These are phyloP conservation scores for Himalopsyche anomala DNA, from an alignment of 2,888 invertebrate genomes.

Conservation along the genomic window DNA sequence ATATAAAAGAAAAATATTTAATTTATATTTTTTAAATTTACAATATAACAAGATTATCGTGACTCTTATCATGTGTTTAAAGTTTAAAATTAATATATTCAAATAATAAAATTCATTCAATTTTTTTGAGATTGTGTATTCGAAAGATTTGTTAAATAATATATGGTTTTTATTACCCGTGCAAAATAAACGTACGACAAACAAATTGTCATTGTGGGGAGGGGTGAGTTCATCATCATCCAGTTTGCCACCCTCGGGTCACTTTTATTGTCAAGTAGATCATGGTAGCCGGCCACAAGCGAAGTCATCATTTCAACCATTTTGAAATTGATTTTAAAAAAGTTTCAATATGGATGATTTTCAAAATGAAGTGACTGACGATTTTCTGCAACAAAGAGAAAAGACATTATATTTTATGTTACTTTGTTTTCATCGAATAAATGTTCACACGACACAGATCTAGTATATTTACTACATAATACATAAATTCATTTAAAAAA, in stretches of 20 bases:
- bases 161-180: constrained; percentile 75
- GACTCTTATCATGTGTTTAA: no score
- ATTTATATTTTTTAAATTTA: no score
- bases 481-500: no score
- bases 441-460: no score
- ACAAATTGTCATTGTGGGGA: constrained; percentile 86
- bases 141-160: not conserved
- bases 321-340: constrained; percentile 67
- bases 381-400: not conserved
- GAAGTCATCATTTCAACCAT: constrained; percentile 79
- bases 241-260: constrained; percentile 88
- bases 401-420: not conserved
- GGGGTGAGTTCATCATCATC: constrained; percentile 88
- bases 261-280: constrained; percentile 90
- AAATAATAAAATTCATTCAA: no score
- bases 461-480: no score
- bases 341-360: not conserved
- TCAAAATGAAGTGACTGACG: not conserved
- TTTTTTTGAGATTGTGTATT: no score
- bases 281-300: constrained; percentile 82
- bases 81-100: no score
- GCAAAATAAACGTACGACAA: constrained; percentile 85
- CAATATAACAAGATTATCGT: no score
- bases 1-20: no score
- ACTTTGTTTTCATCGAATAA: no score